Conservation (phyloP, 2,888 invertebrate genomes). For the Biston stratarius region DNA sequence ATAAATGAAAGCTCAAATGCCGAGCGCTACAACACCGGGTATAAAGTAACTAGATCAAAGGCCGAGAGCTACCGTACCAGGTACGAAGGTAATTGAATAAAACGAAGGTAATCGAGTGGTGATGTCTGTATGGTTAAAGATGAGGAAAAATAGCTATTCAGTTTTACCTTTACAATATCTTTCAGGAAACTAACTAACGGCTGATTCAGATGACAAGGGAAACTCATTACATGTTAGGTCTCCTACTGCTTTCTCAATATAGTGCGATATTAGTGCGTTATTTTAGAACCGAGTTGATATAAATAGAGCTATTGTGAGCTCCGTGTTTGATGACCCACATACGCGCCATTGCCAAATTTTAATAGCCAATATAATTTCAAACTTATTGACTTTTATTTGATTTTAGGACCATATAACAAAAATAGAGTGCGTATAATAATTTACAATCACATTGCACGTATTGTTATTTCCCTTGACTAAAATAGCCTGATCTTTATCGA, state of each 20-base stretch:
- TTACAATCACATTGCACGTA: background rate
- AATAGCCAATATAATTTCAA: conserved; percentile 50
- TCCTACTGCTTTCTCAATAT: conserved; percentile 18
- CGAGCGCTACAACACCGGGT: too few relatives aligned
- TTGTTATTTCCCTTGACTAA: too few relatives aligned
- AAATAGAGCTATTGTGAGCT: conserved; percentile 78
- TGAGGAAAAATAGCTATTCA: too few relatives aligned
- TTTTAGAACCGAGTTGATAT: conserved; percentile 78
- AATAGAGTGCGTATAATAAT: background rate
- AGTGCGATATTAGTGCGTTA: conserved; percentile 50
- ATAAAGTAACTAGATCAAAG: too few relatives aligned
- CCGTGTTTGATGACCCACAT: conserved; percentile 77
- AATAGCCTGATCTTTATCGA: too few relatives aligned
- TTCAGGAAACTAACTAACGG: too few relatives aligned
- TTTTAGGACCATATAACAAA: conserved; percentile 43
- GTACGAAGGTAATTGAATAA: too few relatives aligned
- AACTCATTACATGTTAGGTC: background rate
- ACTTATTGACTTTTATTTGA: conserved; percentile 50
- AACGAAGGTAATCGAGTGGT: too few relatives aligned
- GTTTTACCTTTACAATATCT: too few relatives aligned
- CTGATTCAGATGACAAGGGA: background rate
- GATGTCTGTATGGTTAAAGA: too few relatives aligned
- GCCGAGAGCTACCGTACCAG: too few relatives aligned
- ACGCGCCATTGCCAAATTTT: conserved; percentile 67
- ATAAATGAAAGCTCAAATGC: too few relatives aligned